These are phyloP conservation scores for Saccopteryx leptura DNA, from an alignment of 2,113 vertebrate genomes.

Conservation along the genomic window DNA sequence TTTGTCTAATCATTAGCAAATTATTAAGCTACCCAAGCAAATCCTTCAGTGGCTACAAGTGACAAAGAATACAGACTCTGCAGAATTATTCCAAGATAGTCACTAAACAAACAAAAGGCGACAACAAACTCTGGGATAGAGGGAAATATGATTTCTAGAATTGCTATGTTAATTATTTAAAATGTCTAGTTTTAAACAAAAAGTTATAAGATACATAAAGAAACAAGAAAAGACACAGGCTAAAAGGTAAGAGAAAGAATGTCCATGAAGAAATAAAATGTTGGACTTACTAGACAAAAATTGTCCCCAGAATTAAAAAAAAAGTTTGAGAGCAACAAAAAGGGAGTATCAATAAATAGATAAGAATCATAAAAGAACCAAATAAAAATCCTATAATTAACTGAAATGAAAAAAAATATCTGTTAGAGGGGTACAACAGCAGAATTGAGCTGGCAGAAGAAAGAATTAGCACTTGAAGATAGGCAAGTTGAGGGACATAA, in stretches of 20 bases:
- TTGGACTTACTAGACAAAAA: background rate
- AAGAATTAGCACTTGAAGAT: background rate
- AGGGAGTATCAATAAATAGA: background rate
- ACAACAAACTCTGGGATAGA: background rate
- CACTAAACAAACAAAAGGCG: conserved; percentile 2
- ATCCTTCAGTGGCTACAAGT: background rate
- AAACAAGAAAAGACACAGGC: background rate
- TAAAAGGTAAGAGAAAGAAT: background rate
- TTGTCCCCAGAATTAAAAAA: background rate
- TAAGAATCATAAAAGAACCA: background rate
- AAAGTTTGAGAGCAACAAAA: background rate
- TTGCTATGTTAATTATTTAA: background rate
- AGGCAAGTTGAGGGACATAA: background rate
- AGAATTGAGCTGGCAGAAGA: background rate
- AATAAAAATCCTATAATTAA: conserved; percentile 6
- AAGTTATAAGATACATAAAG: background rate
- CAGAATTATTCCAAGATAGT: background rate
- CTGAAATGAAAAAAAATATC: conserved; percentile 25
- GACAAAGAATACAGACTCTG: conserved; percentile 7
- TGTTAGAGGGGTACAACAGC: background rate
- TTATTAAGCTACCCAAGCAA: background rate
- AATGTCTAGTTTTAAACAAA: background rate
- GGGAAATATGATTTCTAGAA: conserved; percentile 24
- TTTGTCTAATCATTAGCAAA: background rate
- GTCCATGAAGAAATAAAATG: background rate